Conservation (phyloP, 2,888 invertebrate genomes). For the Drymonia ruficornis region DNA sequence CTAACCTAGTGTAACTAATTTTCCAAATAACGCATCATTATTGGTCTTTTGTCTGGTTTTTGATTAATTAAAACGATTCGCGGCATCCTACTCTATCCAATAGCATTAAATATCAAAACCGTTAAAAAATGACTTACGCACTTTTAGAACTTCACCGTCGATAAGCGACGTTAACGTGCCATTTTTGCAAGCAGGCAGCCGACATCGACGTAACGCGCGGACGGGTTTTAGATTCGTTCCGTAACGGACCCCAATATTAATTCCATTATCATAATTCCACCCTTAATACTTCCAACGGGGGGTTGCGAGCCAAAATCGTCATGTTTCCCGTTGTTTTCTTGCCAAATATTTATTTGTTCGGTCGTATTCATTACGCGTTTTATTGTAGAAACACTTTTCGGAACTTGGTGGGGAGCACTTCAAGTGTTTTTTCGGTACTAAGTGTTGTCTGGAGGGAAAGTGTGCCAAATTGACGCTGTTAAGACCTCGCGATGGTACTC, state of each 20-base stretch:
- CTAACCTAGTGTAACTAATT: too few relatives aligned
- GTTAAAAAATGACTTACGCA: too few relatives aligned
- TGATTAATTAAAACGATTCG: too few relatives aligned
- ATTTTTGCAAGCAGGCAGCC: constrained; percentile 30
- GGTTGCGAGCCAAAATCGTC: constrained; percentile 47
- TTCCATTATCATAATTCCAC: constrained; percentile 58
- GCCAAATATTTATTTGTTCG: constrained; percentile 55
- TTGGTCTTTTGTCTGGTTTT: too few relatives aligned
- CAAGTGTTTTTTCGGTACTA: constrained; percentile 22
- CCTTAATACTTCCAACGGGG: constrained; percentile 43
- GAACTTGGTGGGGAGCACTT: constrained; percentile 11
- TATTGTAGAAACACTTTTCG: constrained; percentile 22
- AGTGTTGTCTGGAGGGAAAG: constrained; percentile 11
- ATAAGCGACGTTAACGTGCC: constrained; percentile 29
- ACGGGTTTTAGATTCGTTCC: constrained; percentile 36
- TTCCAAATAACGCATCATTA: too few relatives aligned
- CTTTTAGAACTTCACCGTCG: too few relatives aligned
- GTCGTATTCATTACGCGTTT: constrained; percentile 38
- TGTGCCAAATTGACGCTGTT: constrained; percentile 30
- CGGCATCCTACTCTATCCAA: too few relatives aligned
- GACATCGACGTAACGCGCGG: constrained; percentile 28
- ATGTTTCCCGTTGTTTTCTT: constrained; percentile 35
- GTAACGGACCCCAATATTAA: constrained; percentile 47
- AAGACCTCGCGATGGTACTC: constrained; percentile 8
- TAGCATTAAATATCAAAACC: too few relatives aligned